Conservation (phyloP, 2,888 invertebrate species). For the Spodoptera picta region DNA sequence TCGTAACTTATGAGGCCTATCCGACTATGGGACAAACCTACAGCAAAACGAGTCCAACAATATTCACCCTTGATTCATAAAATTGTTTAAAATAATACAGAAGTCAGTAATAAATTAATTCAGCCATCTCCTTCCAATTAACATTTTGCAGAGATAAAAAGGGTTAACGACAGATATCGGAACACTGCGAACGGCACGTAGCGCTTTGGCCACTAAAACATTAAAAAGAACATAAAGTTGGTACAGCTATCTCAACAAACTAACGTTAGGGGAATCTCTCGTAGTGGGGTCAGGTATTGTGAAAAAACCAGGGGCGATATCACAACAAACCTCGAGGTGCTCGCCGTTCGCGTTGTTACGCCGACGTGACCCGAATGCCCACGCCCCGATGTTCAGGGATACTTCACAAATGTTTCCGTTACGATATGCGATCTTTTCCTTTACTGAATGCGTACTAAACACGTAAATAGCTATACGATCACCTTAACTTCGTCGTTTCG, state of each 20-base stretch:
- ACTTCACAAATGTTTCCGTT: slow-evolving; percentile 86
- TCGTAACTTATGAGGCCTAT: no score
- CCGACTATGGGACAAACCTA: no score
- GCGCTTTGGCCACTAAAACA: slow-evolving; percentile 66
- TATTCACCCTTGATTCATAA: background rate
- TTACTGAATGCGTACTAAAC: slow-evolving; percentile 79
- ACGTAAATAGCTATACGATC: slow-evolving; percentile 81
- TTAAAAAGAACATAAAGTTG: slow-evolving; percentile 75
- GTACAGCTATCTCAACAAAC: slow-evolving; percentile 69
- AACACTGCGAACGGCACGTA: slow-evolving; percentile 61
- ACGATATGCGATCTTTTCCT: slow-evolving; percentile 83
- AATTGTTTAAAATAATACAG: slow-evolving; percentile 9
- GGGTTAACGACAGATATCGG: slow-evolving; percentile 52
- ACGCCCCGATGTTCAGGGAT: slow-evolving; percentile 78
- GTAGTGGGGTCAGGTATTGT: slow-evolving; percentile 83
- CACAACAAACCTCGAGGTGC: slow-evolving; percentile 86
- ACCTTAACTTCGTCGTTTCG: slow-evolving; percentile 73
- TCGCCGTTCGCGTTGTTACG: slow-evolving; percentile 82
- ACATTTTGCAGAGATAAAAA: slow-evolving; percentile 54
- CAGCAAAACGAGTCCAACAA: no score
- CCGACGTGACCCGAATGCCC: slow-evolving; percentile 82
- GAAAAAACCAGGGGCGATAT: slow-evolving; percentile 83
- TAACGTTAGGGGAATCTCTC: slow-evolving; percentile 80
- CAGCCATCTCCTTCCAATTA: slow-evolving; percentile 42
- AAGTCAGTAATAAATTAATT: slow-evolving; percentile 18